Percentiles rank a stretch among this genome's conserved stretches.
phyloP scores from a whole-genome alignment of 1,140 invertebrate species.

The Gonioctena quinquepunctata region DNA sequence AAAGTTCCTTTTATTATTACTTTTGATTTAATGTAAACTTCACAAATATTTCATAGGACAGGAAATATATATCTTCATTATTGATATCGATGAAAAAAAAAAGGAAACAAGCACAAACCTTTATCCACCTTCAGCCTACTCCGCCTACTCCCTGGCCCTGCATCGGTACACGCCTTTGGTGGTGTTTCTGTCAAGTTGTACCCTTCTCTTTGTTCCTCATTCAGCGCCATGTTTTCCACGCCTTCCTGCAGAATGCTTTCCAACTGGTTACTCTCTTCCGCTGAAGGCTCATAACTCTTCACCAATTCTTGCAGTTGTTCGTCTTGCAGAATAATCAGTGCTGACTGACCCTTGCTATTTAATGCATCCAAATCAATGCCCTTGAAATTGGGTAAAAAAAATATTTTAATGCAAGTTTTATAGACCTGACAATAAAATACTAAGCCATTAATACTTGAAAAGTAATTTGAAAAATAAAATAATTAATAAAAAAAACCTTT shows the following conservation, averaged over 20 bases:
- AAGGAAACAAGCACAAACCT: no score
- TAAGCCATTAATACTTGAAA: no score
- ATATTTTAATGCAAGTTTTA: no score
- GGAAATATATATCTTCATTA: no score
- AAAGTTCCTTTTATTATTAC: no score
- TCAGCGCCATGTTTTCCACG: slow-evolving; percentile 36
- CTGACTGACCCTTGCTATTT: slow-evolving; percentile 70
- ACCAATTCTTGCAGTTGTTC: slow-evolving; percentile 47
- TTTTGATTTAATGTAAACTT: no score
- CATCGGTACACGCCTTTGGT: slow-evolving; percentile 35
- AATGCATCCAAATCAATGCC: slow-evolving; percentile 67
- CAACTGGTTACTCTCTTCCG: slow-evolving; percentile 43
- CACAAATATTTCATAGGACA: no score
- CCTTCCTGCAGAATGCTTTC: slow-evolving; percentile 28
- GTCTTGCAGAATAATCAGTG: slow-evolving; percentile 62
- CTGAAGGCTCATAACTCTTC: slow-evolving; percentile 48
- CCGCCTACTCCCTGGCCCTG: slow-evolving; percentile 29
- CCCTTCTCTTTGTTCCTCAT: slow-evolving; percentile 35
- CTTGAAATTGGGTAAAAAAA: no score
- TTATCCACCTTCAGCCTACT: slow-evolving; percentile 40
- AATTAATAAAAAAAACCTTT: no score
- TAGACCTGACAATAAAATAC: no score
- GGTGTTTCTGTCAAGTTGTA: slow-evolving; percentile 48
- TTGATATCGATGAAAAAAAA: no score
- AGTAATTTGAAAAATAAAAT: no score